Percentiles rank a stretch among this genome's conserved stretches.
These are phyloP conservation scores for Triplophysa rosa DNA, from an alignment of 2,113 vertebrate species.

Conservation along the genomic window DNA sequence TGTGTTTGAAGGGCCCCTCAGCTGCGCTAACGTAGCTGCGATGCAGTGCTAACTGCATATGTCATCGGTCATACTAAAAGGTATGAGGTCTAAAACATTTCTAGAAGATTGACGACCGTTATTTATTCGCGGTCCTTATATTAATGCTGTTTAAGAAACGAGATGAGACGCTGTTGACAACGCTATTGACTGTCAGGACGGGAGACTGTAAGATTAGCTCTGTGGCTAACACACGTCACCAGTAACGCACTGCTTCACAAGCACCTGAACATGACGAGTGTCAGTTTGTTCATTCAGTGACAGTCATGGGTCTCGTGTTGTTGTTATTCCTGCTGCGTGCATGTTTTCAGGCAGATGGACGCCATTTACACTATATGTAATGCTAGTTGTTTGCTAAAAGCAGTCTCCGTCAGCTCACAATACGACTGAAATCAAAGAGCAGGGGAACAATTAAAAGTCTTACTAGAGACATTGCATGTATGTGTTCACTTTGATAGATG, in stretches of 20 bases:
- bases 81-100: not conserved
- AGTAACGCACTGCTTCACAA: not conserved
- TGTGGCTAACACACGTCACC: conserved; percentile 31
- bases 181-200: not conserved
- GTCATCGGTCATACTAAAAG: not conserved
- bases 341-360: too few species aligned
- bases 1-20: conserved; percentile 16
- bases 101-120: not conserved
- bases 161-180: not conserved
- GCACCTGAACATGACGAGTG: too few species aligned
- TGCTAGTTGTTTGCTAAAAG: too few species aligned
- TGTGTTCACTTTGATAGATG: too few species aligned
- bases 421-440: too few species aligned
- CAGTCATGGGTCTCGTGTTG: too few species aligned
- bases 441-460: too few species aligned
- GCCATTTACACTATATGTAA: too few species aligned
- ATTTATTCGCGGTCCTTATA: not conserved
- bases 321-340: too few species aligned
- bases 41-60: conserved; percentile 19
- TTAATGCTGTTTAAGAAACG: not conserved
- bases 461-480: too few species aligned
- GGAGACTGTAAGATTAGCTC: not conserved
- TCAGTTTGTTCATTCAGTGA: too few species aligned
- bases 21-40: conserved; percentile 21
- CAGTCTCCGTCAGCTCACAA: too few species aligned